Evolutionary conservation across 1,140 invertebrate genomes (phyloP), one percentile per base, ranked within the genome.

Genomic region (Brachionus angularis): DNA sequence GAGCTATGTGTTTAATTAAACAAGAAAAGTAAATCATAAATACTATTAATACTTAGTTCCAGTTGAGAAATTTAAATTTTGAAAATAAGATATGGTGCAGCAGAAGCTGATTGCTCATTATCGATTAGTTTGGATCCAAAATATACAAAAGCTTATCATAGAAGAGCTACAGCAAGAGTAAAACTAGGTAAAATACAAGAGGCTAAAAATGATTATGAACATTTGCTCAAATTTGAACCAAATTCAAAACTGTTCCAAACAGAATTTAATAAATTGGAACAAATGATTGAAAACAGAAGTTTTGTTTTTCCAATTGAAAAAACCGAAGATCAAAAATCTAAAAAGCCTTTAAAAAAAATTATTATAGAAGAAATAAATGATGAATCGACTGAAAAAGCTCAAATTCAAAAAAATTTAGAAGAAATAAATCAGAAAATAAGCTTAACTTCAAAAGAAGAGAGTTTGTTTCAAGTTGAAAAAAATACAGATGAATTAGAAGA

Each of bases 1-100:
- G 93, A 76, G 91, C 90, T 7, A 84, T 94, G 71, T 93, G 91
- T 74, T 86, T 89, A 74, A 81, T 95, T 10, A 93, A 93, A 79
- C 85, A 87, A 75, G 85, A 91, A 73, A 86, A 88, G 90, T 93
- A 84, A 81, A 81, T n/a, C n/a, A n/a, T n/a, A n/a, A 80, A 53
- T 49, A 61, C 7, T 12, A 61, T 34, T 39, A 8, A n/a, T 8
- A 36, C 44, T 1, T 29, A 46, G 16, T 67, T 12, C 5, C 67
- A 18, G 36, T 1, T 2, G 7, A 46, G 47, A 46, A 39, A 31
- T 12, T n/a, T 2, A 23, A 8, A n/a, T 16, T 16, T 29, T 14
- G 31, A 16, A 5, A 52, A n/a, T n/a, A 27, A 90, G 89, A 73
- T 87, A 86, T 73, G 85, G 85, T 74, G 85, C 86, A 73, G 88